Evolutionary conservation across 2,113 vertebrate genomes (phyloP).

Genomic region (Ciconia stormi): DNA sequence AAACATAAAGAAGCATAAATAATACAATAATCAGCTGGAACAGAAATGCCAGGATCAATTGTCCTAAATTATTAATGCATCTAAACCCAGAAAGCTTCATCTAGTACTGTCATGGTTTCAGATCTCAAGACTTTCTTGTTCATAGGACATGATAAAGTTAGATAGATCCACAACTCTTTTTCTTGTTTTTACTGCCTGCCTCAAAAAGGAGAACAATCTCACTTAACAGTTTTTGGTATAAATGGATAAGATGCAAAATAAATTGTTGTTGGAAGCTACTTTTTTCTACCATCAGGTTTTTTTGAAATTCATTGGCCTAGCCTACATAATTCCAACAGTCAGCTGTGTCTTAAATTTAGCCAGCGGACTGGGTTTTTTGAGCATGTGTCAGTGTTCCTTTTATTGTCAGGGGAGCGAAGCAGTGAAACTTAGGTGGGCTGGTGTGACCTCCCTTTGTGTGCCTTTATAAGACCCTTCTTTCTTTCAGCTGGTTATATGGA

Average conservation of each 20-base stretch:
- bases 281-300: neutral
- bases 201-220: neutral
- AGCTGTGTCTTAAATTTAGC: neutral
- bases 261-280: neutral
- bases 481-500: neutral
- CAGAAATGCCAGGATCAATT: conserved; percentile 37
- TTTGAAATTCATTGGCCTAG: neutral
- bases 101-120: neutral
- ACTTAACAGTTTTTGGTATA: neutral
- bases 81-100: neutral
- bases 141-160: neutral
- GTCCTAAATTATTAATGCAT: conserved; percentile 40
- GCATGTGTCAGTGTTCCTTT: neutral
- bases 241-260: neutral
- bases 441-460: neutral
- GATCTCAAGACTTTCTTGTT: neutral
- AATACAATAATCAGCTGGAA: conserved; percentile 42
- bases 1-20: conserved; percentile 16
- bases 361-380: neutral
- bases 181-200: neutral
- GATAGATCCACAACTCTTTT: neutral
- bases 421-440: neutral
- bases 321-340: neutral
- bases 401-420: neutral
- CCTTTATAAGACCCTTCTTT: neutral